phyloP scores from a whole-genome alignment of 2,113 vertebrate genomes.

The Oncorhynchus mykiss region DNA sequence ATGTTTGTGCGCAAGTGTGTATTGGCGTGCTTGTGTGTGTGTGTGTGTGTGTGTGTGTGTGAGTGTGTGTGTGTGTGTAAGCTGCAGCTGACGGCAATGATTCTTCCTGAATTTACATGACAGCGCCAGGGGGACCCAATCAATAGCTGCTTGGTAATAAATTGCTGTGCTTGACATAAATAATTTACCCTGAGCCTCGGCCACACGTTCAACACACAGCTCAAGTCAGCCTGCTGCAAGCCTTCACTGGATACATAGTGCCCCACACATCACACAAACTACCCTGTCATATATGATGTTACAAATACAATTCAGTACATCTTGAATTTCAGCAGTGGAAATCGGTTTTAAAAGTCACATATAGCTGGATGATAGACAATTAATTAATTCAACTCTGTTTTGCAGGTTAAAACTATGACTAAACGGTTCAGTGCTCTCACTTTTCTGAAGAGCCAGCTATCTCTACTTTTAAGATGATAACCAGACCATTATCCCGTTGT shows the following conservation, averaged over 20 bases:
- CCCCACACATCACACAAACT: constrained; percentile 32
- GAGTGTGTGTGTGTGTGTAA: constrained; percentile 11
- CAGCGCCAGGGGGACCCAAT: constrained; percentile 61
- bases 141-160: constrained; percentile 68
- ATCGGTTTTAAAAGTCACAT: not conserved
- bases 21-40: not conserved
- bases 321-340: constrained; percentile 21
- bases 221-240: constrained; percentile 35
- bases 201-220: constrained; percentile 32
- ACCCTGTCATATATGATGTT: constrained; percentile 19
- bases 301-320: constrained; percentile 32
- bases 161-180: constrained; percentile 66
- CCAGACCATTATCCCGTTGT: constrained; percentile 56
- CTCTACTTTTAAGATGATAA: constrained; percentile 56
- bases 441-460: constrained; percentile 46
- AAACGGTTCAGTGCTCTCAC: not conserved
- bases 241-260: constrained; percentile 30
- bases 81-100: constrained; percentile 43
- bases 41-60: constrained; percentile 3
- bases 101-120: constrained; percentile 66
- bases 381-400: constrained; percentile 15
- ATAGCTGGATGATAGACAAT: not conserved
- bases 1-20: not conserved
- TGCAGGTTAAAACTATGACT: not conserved
- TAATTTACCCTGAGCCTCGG: constrained; percentile 54